Base-by-base conservation (phyloP, 2,888 invertebrate species). In the Caenorhabditis doughertyi region DNA sequence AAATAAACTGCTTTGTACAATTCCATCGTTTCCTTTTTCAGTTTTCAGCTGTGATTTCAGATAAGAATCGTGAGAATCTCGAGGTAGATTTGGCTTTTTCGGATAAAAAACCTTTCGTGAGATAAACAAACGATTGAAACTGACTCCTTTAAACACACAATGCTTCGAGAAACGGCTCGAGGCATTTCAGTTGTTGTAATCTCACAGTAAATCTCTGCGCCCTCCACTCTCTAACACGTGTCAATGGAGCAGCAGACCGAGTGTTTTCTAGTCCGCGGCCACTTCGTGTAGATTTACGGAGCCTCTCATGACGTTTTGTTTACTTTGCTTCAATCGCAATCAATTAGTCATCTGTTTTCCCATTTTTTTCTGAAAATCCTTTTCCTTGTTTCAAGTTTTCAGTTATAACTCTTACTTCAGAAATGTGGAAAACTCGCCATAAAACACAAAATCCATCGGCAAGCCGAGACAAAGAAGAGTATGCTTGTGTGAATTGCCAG, bases 401-500 rank as follows among this genome's bases (percentile, higher is more conserved):
- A n/a, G n/a, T n/a, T n/a, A n/a, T 32, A 32, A 32, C 9, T 32
- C 9, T 32, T 32, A 39, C 2, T 44, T 29, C 8, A 55, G 21
- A 60, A 51, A 76, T 76, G 76, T 60, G 60, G 51, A 60, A 53
- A 65, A 21, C 35, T 13, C 64, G 73, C 16, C 44, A 62, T 29
- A 74, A 67, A 74, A 32, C 27, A 39, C 39, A 53, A 35, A 29
- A 7, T 16, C 5, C 44, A 32, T 51, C 72, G 8, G n/a, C 35
- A 11, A 27, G 21, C 9, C 49, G 32, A 18, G 76, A 67, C 29
- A 67, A 51, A 49, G 62, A 53, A 21, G 81, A 80, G 39, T 86
- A 53, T 49, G 87, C 85, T 23, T 91, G 91, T 56, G 85, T 91
- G 21, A 84, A 90, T 47, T 91, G 91, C 49, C 83, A 88, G 65